Evolutionary conservation across 2,888 invertebrate genomes (phyloP), one percentile per base, ranked within the genome.

Genomic region (Gortyna flavago): DNA sequence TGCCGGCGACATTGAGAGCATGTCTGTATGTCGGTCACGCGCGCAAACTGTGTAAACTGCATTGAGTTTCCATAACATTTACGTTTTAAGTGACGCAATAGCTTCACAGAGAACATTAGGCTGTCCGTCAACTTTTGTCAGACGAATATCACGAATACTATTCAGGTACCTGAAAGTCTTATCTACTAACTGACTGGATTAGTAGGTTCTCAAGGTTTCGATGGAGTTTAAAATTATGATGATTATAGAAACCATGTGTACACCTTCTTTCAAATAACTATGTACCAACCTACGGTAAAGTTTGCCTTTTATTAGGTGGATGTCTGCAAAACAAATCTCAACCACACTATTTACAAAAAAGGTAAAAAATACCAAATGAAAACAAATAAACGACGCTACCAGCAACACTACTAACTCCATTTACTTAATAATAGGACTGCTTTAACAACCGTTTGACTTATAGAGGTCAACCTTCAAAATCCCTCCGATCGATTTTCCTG

Each of bases 51-150:
- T 69, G 71, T 67, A 80, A 73, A 72, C 83, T 83, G 70, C 73
- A 66, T 71, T 25, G 54, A 77, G 62, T 83, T 83, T 80, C 77
- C 83, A 83, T 83, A 72, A 83, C 59, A 70, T 83, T 75, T 62
- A 71, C 51, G 54, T 54, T 80, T 65, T 57, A 41, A 67, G 21
- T 70, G 70, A 67, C 48, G 66, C 61, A 51, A 48, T n/a, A 16
- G 65, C 32, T 38, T 59, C n/a, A 35, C 3, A n/a, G 25, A 5
- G 35, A 5, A 32, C 38, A 57, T n/a, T 32, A 21, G 8, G 29
- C 4, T 1, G 38, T 48, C n/a, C 9, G 11, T 54, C 62, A 51
- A 11, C 5, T 59, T 32, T n/a, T 16, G 68, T 64, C 38, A 21
- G 18, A 64, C 54, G n/a, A 54, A 54, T 25, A 35, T 35, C 41